Evolutionary conservation across 2,888 invertebrate species (phyloP).

Genomic region (Allolobophora icterica): DNA sequence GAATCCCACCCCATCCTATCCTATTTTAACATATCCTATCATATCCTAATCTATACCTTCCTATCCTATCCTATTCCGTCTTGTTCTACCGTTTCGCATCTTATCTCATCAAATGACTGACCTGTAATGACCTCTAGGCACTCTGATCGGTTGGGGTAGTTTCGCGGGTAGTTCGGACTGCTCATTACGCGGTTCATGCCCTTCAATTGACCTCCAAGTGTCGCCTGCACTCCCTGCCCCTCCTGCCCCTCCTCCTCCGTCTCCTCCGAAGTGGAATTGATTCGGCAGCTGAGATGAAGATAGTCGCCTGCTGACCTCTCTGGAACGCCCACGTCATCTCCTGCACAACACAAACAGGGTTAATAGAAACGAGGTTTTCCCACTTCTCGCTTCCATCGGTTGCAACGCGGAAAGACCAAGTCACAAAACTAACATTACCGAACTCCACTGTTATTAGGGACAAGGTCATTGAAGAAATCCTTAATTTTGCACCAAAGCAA

Average conservation of each 20-base stretch:
- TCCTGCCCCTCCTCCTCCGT: not conserved
- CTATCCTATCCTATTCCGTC: not conserved
- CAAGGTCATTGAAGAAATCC: too few relatives aligned
- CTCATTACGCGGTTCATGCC: not conserved
- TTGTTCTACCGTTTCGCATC: not conserved
- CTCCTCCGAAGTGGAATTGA: not conserved
- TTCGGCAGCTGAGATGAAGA: not conserved
- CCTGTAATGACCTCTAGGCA: constrained; percentile 5
- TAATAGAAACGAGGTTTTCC: not conserved
- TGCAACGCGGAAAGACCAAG: too few relatives aligned
- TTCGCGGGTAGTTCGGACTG: constrained; percentile 5
- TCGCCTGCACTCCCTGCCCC: not conserved
- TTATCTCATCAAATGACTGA: not conserved
- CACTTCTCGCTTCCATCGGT: not conserved
- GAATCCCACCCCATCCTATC: not conserved
- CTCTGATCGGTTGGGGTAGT: constrained; percentile 17
- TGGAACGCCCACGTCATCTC: constrained; percentile 17
- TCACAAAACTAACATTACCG: too few relatives aligned
- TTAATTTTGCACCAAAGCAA: too few relatives aligned
- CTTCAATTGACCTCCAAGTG: not conserved
- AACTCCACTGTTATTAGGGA: too few relatives aligned
- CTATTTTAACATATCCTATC: not conserved
- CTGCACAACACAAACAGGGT: not conserved
- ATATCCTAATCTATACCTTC: not conserved
- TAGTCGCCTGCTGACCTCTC: constrained; percentile 2